A percentile compares a stretch with the other conserved stretches of the same genome.
Evolutionary conservation across 2,113 vertebrate genomes (phyloP).

Genomic region (Oncorhynchus kisutch): DNA sequence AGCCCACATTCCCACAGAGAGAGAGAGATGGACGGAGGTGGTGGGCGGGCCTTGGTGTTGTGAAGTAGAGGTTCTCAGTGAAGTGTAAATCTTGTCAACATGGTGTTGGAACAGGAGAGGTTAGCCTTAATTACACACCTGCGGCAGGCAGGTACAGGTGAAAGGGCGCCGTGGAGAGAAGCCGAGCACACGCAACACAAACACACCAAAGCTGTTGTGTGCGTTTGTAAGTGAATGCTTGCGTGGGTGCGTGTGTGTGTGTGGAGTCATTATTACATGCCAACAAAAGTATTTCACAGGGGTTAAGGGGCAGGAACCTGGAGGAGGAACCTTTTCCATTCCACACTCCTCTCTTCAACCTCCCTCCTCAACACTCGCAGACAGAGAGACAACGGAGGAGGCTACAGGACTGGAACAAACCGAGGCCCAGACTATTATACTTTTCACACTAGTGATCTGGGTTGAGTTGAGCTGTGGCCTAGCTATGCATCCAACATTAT

Average conservation of each 20-base stretch:
- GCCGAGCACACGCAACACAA: background rate
- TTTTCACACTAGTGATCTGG: no score
- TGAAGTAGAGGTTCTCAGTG: conserved; percentile 16
- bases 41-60: conserved; percentile 13
- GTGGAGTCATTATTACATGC: background rate
- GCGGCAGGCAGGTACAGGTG: conserved; percentile 30
- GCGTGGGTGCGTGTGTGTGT: background rate
- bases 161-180: conserved; percentile 21
- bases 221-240: no score
- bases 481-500: no score
- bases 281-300: conserved; percentile 3
- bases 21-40: background rate
- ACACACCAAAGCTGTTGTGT: conserved; percentile 23
- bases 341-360: conserved; percentile 12
- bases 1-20: background rate
- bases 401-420: background rate
- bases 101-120: conserved; percentile 49
- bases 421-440: background rate
- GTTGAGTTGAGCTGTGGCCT: no score
- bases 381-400: background rate
- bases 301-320: conserved; percentile 23
- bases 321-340: conserved; percentile 24
- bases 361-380: background rate
- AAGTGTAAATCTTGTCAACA: conserved; percentile 60
- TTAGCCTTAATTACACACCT: conserved; percentile 62